phyloP scores from a whole-genome alignment of 2,888 invertebrate genomes.

The Rhagium mordax region DNA sequence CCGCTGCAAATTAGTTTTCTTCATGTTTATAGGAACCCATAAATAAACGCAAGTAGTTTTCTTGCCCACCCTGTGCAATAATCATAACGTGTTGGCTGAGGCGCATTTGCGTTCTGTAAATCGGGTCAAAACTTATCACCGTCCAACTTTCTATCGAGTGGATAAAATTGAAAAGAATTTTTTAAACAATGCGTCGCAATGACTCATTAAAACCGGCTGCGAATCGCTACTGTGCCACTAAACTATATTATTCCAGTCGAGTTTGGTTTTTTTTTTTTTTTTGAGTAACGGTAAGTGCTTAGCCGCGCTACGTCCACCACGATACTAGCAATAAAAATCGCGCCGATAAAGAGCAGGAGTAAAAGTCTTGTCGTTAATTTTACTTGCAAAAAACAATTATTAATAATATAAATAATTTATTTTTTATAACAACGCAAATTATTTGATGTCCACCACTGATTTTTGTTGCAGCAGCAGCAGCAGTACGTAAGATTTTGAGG shows the following conservation, averaged over 20 bases:
- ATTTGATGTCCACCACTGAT: too few species aligned
- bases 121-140: not conserved
- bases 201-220: not conserved
- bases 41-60: too few species aligned
- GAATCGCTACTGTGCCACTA: not conserved
- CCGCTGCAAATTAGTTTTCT: too few species aligned
- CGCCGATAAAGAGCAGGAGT: not conserved
- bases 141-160: not conserved
- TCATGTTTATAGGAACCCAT: too few species aligned
- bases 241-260: slow-evolving; percentile 15
- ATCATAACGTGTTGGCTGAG: too few species aligned
- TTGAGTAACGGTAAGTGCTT: slow-evolving; percentile 2
- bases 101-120: not conserved
- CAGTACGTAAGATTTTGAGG: too few species aligned
- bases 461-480: too few species aligned
- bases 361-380: too few species aligned
- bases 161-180: not conserved
- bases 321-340: not conserved
- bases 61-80: too few species aligned
- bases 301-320: not conserved
- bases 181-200: not conserved
- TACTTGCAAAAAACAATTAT: too few species aligned
- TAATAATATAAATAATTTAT: too few species aligned
- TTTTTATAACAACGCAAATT: too few species aligned
- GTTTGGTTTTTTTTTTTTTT: not conserved